phyloP scores from a whole-genome alignment of 2,113 vertebrate genomes.

The Pterocles orientalis region DNA sequence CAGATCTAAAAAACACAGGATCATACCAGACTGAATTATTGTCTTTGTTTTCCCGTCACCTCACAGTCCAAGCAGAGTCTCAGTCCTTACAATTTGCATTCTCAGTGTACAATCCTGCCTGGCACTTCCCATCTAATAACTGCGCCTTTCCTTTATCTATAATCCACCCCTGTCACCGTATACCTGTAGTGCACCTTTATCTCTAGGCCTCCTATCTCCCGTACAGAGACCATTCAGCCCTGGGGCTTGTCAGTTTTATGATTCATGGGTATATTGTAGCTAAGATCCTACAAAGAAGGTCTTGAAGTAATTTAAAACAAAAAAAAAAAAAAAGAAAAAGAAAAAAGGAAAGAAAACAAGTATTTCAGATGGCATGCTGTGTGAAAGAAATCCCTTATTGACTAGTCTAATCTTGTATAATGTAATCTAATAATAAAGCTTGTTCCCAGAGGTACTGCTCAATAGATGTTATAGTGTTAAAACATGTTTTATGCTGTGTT shows the following conservation, averaged over 20 bases:
- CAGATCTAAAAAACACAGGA: neutral
- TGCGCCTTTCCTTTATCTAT: conserved; percentile 64
- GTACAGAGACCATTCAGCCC: conserved; percentile 62
- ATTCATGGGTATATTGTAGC: conserved; percentile 77
- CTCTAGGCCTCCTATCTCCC: conserved; percentile 67
- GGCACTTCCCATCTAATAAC: conserved; percentile 27
- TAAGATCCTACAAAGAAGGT: conserved; percentile 70
- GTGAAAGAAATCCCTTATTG: conserved; percentile 75
- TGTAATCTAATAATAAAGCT: conserved; percentile 79
- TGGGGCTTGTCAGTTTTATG: conserved; percentile 78
- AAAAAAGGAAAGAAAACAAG: conserved; percentile 48
- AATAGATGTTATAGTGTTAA: conserved; percentile 69
- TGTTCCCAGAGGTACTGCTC: conserved; percentile 74
- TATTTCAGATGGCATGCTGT: conserved; percentile 76
- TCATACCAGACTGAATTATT: neutral
- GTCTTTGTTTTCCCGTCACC: neutral
- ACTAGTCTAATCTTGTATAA: conserved; percentile 77
- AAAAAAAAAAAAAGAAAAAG: neutral
- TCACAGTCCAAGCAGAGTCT: neutral
- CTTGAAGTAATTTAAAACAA: conserved; percentile 71
- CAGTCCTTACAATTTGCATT: conserved; percentile 52
- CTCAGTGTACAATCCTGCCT: neutral
- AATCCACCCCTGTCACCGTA: conserved; percentile 62
- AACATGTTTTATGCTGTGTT: conserved; percentile 64
- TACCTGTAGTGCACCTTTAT: conserved; percentile 75